Evolutionary conservation across 2,797 vertebrate species (phyloP), one percentile per base, ranked within the genome.

Genomic region (Eidolon dupreanum): DNA sequence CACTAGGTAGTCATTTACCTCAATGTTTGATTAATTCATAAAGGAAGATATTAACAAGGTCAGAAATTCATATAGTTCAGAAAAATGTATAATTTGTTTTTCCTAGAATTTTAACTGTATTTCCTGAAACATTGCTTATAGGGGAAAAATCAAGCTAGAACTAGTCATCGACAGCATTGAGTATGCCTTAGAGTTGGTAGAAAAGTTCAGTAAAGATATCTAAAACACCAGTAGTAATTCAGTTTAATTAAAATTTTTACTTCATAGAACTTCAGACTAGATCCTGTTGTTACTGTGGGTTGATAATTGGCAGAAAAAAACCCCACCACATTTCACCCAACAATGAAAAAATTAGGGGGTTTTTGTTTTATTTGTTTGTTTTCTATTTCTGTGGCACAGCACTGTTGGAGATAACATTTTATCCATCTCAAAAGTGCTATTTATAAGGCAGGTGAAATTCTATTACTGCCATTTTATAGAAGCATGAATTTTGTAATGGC

Each of bases 381-480:
- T 93, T 90, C 55, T 83, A 51, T 88, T 92, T 94, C 73, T 92
- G 65, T 93, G 61, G 31, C 26, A 82, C 12, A 63, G 12, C 24
- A 3, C 59, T 84, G 13, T 75, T 53, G 82, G 70, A 92, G 73
- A 74, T 46, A 93, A 89, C 46, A 63, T 87, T 95, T 93, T 90
- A 77, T 77, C 59, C n/a, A 65, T 94, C 79, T 87, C 31, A 11
- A 59, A 94, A 84, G 36, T 11, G 26, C 59, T 90, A 57, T 85
- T 95, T 93, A 73, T 90, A 92, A 83, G 43, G 68, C 31, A 90
- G 38, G n/a, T 88, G 71, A 90, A 93, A 84, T 95, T 65, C 65
- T 81, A 65, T 85, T 92, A 59, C 15, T 81, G 46, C 61, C 16
- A 55, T n/a, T 81, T 84, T 92, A 63, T 49, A 49, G 75, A 84